Percentiles rank a stretch among this genome's conserved stretches.
Evolutionary conservation across 2,797 vertebrate species (phyloP).

Genomic region (Leptodactylus fallax): DNA sequence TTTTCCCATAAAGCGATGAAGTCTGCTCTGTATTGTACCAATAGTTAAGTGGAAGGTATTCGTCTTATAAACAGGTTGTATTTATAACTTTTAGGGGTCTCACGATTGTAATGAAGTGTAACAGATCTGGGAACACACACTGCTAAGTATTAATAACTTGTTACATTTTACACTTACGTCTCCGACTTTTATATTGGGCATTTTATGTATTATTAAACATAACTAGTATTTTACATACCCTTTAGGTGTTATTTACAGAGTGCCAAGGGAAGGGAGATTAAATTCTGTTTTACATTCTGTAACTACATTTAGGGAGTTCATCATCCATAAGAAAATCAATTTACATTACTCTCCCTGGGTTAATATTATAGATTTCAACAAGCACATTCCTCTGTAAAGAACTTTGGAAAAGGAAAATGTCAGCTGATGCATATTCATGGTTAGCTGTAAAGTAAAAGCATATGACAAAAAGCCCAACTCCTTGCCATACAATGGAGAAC

Average conservation of each 20-base stretch:
- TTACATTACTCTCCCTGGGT: neutral
- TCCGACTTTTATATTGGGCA: neutral
- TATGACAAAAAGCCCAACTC: neutral
- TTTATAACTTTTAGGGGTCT: neutral
- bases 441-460: neutral
- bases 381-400: neutral
- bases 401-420: neutral
- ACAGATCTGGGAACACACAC: neutral
- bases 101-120: neutral
- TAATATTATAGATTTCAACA: neutral
- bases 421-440: neutral
- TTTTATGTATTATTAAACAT: neutral
- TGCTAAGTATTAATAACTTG: conserved; percentile 4
- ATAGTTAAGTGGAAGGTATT: neutral
- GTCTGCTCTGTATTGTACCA: neutral
- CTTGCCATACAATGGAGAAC: neutral
- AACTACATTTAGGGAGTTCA: neutral
- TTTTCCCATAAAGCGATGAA: neutral
- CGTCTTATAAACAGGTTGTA: neutral
- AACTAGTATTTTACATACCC: neutral
- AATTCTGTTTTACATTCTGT: neutral
- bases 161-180: conserved; percentile 25
- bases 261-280: neutral
- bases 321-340: neutral
- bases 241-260: neutral